Base-by-base conservation (phyloP, 2,888 invertebrate species). In the Drosophila dives region DNA sequence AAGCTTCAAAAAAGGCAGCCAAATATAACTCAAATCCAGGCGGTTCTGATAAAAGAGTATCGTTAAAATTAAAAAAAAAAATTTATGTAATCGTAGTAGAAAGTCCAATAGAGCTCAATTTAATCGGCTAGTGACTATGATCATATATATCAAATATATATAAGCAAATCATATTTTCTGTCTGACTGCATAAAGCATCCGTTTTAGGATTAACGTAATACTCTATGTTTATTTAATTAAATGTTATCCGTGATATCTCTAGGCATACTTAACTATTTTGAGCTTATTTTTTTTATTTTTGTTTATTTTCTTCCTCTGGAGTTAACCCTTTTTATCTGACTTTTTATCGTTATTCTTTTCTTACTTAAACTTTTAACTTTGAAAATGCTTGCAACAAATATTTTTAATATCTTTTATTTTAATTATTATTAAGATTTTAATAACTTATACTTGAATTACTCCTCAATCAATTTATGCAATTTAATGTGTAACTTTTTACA, bases 241-340 rank as follows among this genome's bases (percentile, higher is more conserved):
- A 7, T 38, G 4, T 40, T 10, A n/a, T 1, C 11, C 11, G 42
- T 10, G n/a, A 42, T n/a, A 6, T 7, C 11, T 11, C 5, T 6
- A 2, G 11, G 6, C 42, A 6, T 12, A 20, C n/a, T 11, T 4
- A 40, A n/a, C 6, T 42, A n/a, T n/a, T 5, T n/a, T 42, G 2
- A 42, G 42, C n/a, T n/a, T 42, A 6, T n/a, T 5, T 1, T 5
- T 12, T 0, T 42, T 2, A 6, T 2, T 11, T n/a, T 42, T 11
- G 11, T n/a, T 11, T n/a, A n/a, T n/a, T 20, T n/a, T 20, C 20
- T 6, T 0, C 1, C 3, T 6, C 29, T 0, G 6, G 6, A 1
- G 0, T 29, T 29, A 29, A 29, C 29, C 5, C 29, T 29, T 29
- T 6, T 29, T 29, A 29, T 29, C 29, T 0, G 29, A 29, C 29